Conservation (phyloP, 2,797 vertebrate genomes). For the Rhynchonycteris naso region DNA sequence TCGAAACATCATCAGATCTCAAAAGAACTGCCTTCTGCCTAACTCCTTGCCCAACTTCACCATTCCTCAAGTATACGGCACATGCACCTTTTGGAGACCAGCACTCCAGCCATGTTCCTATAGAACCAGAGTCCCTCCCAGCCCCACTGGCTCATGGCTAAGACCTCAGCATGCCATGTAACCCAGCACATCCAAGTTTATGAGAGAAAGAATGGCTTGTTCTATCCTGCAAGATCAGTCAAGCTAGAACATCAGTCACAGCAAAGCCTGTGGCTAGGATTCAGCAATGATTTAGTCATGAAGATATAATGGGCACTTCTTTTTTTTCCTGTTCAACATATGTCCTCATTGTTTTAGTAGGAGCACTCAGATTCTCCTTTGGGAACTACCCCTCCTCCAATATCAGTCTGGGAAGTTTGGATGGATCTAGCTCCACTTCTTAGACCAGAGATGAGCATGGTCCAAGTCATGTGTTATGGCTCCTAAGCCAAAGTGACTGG, state of each 20-base stretch:
- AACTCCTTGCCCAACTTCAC: background rate
- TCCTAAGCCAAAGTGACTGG: background rate
- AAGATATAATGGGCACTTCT: background rate
- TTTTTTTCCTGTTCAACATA: background rate
- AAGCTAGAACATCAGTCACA: background rate
- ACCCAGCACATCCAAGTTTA: background rate
- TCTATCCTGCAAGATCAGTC: background rate
- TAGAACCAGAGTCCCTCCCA: background rate
- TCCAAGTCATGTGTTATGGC: background rate
- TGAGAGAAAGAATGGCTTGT: constrained; percentile 17
- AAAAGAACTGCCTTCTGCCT: constrained; percentile 7
- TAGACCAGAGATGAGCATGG: background rate
- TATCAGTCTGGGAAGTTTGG: background rate
- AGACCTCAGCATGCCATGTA: background rate
- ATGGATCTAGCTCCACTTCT: background rate
- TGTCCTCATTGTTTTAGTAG: background rate
- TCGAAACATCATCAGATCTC: background rate
- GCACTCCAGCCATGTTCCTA: background rate
- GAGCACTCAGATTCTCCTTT: background rate
- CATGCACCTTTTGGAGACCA: background rate
- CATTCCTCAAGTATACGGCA: background rate
- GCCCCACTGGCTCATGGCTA: background rate
- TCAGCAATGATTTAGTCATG: background rate
- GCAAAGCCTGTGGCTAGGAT: background rate
- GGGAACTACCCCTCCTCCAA: background rate